These are phyloP conservation scores for Neotoma lepida DNA, from an alignment of 2,113 vertebrate species.

Conservation along the genomic window DNA sequence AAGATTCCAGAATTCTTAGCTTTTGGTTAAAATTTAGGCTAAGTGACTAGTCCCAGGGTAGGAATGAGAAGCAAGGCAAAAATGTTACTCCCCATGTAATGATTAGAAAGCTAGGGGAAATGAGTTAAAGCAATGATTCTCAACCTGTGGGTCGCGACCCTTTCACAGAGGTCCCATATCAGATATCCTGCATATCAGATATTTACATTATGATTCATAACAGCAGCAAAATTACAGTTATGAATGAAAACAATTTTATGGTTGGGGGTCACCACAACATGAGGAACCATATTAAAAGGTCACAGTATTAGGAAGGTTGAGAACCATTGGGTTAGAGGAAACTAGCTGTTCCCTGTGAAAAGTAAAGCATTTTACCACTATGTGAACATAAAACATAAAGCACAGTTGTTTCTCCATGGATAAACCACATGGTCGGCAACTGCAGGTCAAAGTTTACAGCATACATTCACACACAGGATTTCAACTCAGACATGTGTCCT, in stretches of 20 bases:
- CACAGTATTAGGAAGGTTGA: not conserved
- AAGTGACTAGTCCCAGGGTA: not conserved
- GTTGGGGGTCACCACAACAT: not conserved
- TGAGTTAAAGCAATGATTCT: not conserved
- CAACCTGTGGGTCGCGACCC: not conserved
- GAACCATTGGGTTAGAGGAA: not conserved
- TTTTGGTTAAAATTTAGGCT: slow-evolving; percentile 53
- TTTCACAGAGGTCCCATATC: not conserved
- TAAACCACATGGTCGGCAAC: rapidly evolving
- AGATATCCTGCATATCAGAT: not conserved
- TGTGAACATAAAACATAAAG: not conserved
- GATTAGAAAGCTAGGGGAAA: not conserved
- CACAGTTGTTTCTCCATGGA: rapidly evolving
- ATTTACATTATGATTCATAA: not conserved
- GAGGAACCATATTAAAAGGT: not conserved
- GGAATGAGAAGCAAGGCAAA: slow-evolving; percentile 15
- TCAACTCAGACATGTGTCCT: not conserved
- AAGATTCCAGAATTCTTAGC: not conserved
- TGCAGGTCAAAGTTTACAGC: not conserved
- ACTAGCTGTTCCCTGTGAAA: not conserved
- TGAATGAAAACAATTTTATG: not conserved
- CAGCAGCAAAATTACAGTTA: not conserved
- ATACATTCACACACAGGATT: not conserved
- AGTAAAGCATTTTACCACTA: not conserved
- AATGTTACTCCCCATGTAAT: not conserved